Base-by-base conservation (phyloP, 2,888 invertebrate species). In the Zeuzera pyrina region DNA sequence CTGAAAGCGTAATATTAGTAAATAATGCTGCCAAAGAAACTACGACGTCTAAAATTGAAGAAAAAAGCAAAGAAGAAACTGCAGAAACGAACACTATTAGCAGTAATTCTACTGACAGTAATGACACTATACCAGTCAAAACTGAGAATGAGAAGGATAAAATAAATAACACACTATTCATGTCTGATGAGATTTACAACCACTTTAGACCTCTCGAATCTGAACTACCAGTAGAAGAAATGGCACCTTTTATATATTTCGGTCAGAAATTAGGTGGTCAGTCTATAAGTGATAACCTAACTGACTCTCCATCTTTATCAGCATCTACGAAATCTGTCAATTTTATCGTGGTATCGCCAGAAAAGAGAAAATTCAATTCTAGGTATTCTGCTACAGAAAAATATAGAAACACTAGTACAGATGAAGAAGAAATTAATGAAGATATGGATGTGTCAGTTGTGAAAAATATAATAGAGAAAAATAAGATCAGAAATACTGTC, bases 171-270 rank as follows among this genome's bases (percentile, higher is more conserved):
- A 88, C 84, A 1, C 63, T 85, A 4, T 84, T 85, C 29, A 86
- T 88, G 84, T 85, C 88, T 1, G 86, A 87, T 42, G 87, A 87
- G 33, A 64, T 89, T 34, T 88, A 88, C 47, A 88, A 88, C 45
- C 87, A 89, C 45, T 89, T 88, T 45, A 64, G 88, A 21, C 88
- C 88, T 0, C 72, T 89, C 21, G 88, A 88, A 53, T 71, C 85
- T 14, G 87, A 88, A 46, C 64, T 88, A 33, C 86, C 88, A 0
- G 85, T 84, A 25, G 88, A 88, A 57, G 89, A 90, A 49, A 85
- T 90, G 77, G 86, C 87, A 29, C 90, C 90, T 7, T 91, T 91
- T 61, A 73, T 89, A 35, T 88, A 85, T 52, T 91, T 91, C 54
- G 91, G 91, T 0, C 88, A 90, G 52, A 91, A 91, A 55, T 52